Percentiles rank a stretch among this genome's conserved stretches.
Conservation (phyloP, 23 tunicate species). For the Trididemnum nubilum region DNA sequence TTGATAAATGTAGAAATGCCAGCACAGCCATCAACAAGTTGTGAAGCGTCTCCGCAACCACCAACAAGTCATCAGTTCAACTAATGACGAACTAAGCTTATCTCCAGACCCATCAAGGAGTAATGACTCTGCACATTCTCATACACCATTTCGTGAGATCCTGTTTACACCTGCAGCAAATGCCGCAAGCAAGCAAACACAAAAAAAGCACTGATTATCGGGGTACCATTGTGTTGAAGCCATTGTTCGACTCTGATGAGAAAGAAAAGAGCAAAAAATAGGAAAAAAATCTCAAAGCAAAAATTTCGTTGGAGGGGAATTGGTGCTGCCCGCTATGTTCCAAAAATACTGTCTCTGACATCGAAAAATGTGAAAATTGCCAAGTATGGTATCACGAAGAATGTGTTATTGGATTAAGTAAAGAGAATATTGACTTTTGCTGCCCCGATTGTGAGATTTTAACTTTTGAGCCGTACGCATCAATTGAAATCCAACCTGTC, state of each 20-base stretch:
- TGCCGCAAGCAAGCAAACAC: background rate
- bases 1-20: background rate
- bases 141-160: background rate
- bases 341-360: background rate
- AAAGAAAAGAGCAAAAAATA: background rate
- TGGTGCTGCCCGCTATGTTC: background rate
- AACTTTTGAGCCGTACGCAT: no score
- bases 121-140: no score
- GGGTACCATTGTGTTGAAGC: background rate
- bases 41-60: background rate
- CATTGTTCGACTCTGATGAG: background rate
- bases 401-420: background rate
- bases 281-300: background rate
- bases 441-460: no score
- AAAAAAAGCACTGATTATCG: background rate
- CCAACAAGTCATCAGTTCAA: background rate
- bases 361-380: background rate
- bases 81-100: background rate
- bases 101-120: no score
- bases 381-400: background rate
- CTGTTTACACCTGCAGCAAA: background rate
- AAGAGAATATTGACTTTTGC: background rate
- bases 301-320: background rate
- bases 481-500: no score
- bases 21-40: background rate